Percentiles rank a stretch among this genome's conserved stretches.
phyloP scores from a whole-genome alignment of 2,888 invertebrate genomes.

The Stegana nigrithorax region DNA sequence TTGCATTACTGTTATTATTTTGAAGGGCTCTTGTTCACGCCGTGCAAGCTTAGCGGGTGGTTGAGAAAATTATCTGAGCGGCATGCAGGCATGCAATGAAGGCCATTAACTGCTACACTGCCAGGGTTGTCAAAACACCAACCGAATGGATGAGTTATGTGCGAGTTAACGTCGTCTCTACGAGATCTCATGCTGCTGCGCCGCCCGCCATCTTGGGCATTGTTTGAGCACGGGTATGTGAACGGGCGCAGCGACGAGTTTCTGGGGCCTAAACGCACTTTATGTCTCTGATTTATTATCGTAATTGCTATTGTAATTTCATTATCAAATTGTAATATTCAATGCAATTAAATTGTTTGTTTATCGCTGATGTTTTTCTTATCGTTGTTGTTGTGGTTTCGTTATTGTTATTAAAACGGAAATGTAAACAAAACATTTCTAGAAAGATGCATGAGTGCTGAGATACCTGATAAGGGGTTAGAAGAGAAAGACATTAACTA shows the following conservation, averaged over 20 bases:
- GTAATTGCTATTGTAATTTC: constrained; percentile 42
- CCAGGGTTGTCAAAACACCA: constrained; percentile 14
- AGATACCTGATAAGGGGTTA: no score
- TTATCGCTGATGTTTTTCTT: no score
- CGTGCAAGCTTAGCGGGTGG: constrained; percentile 45
- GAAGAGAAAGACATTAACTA: no score
- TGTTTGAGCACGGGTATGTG: neutral
- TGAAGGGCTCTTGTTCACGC: constrained; percentile 26
- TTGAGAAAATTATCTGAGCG: constrained; percentile 41
- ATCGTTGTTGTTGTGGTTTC: constrained; percentile 8
- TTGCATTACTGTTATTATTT: constrained; percentile 11
- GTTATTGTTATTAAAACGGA: neutral
- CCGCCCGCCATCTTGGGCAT: no score
- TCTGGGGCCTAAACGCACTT: constrained; percentile 21
- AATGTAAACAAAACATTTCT: no score
- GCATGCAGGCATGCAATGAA: constrained; percentile 15
- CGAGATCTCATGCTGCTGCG: neutral
- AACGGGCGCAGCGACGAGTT: constrained; percentile 6
- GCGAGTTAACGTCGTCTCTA: constrained; percentile 12
- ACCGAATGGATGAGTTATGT: constrained; percentile 24
- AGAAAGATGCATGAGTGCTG: no score
- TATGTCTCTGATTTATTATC: constrained; percentile 37
- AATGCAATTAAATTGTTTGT: no score
- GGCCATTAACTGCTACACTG: constrained; percentile 15
- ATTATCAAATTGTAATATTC: constrained; percentile 38